Percentiles rank a stretch among this genome's conserved stretches.
Conservation (phyloP, 2,888 invertebrate species). For the Rapana venosa region DNA sequence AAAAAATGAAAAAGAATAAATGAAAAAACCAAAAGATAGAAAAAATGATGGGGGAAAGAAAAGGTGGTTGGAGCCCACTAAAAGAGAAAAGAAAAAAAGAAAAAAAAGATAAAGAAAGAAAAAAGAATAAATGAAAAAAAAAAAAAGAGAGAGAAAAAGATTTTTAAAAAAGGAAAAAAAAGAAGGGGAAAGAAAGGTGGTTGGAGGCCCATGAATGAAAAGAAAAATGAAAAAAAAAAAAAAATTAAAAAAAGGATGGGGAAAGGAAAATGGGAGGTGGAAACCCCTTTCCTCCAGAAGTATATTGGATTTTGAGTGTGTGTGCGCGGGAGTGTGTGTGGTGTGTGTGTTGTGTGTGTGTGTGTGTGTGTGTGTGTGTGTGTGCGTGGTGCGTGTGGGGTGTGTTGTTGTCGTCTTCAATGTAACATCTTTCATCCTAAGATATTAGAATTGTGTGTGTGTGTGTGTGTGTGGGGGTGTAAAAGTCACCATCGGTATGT, state of each 20-base stretch:
- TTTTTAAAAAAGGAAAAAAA: not conserved
- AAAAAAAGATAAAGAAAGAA: not conserved
- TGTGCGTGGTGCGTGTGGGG: too few relatives aligned
- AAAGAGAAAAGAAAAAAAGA: not conserved
- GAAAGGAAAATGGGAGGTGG: too few relatives aligned
- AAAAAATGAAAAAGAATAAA: not conserved
- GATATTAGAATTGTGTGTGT: too few relatives aligned
- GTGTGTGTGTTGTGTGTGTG: too few relatives aligned
- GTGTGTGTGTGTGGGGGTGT: too few relatives aligned
- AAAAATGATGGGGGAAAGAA: not conserved
- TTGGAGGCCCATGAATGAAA: not conserved
- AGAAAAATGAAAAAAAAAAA: not conserved
- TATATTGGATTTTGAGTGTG: too few relatives aligned
- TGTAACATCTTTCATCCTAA: too few relatives aligned
- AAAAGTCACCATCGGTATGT: too few relatives aligned
- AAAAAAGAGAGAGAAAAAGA: not conserved
- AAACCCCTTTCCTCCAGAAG: too few relatives aligned
- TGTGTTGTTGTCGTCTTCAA: too few relatives aligned
- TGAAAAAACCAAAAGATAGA: not conserved
- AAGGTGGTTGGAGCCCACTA: not conserved
- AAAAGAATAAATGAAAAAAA: not conserved
- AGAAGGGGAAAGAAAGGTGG: not conserved
- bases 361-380: too few relatives aligned
- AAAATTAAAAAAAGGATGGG: not conserved
- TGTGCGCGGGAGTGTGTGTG: too few relatives aligned